Base-by-base conservation (phyloP, 2,113 vertebrate genomes). In the Vulpes vulpes region DNA sequence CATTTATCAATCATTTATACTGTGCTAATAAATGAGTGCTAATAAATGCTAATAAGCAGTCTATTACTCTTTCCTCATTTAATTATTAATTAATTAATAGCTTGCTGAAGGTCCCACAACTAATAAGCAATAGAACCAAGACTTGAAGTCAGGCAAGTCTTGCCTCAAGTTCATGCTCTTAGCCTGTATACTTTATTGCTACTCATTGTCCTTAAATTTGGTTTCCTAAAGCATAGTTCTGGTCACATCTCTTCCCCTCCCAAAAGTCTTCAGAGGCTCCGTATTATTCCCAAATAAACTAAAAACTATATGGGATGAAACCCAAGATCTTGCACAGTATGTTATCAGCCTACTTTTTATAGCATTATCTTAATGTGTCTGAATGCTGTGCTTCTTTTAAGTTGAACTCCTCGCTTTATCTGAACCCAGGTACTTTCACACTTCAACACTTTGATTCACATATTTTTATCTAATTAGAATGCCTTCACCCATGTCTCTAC, bases 401-500 rank as follows among this genome's bases (percentile, higher is more conserved):
- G 57, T 87, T 94, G 83, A 96, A 64, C 43, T 93, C 17, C 0
- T 89, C 94, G 64, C 80, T 49, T 88, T 69, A 17, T 85, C 69
- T 85, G 83, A 78, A 97, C 71, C 64, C 74, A 43, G 64, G 49
- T 60, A 30, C 53, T 73, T 65, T 91, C 69, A 71, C 35, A 55
- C 78, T 93, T 49, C 53, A 93, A 4, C 30, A 67, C n/a, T 87
- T 94, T 38, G 69, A 86, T 65, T 91, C 89, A 64, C 2, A 0
- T 81, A 51, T 55, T 88, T 83, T 57, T 84, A 23, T 81, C 84
- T 93, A 73, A 95, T 85, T 81, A 95, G 81, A 60, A 84, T 84
- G 64, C 38, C 64, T 94, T 94, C 59, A 35, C 53, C 84, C 7
- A 0, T 94, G 8, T 93, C 80, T 94, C 84, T 27, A 64, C 25